Base-by-base conservation (phyloP, 2,797 vertebrate species). In the Sitta carolinensis region DNA sequence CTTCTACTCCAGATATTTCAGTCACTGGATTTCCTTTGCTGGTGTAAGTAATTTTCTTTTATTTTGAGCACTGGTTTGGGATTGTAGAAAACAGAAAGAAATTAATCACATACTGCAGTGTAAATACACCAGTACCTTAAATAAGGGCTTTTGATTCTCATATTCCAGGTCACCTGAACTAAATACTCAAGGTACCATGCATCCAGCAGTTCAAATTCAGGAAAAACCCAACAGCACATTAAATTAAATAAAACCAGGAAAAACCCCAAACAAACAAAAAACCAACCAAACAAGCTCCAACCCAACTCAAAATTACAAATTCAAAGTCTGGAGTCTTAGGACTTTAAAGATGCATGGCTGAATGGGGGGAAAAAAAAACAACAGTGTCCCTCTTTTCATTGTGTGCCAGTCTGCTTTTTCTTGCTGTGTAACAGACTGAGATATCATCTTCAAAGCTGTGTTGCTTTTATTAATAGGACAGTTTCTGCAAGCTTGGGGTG, bases 11-110 rank as follows among this genome's bases (percentile, higher is more conserved):
- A 98, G 50, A 67, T 96, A 98, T 77, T 99, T 98, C 96, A 99
- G 98, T 94, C 98, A 98, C 94, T 99, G 99, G 99, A 89, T 99
- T 58, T 98, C 99, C 70, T 98, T 99, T 55, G 86, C 98, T 50
- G 99, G 99, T 96, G 99, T 99, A 97, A 98, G 98, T 98, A 87
- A 77, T 67, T 94, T 90, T 62, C 38, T 85, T 84, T 78, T 75
- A 47, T 81, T 95, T 94, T 78, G 25, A 86, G 21, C 5, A 19
- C n/a, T 58, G 16, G 13, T 91, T 87, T 80, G 9, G 36, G 30
- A 43, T 14, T 61, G 23, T 72, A 52, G n/a, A 72, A 80, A 79
- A 43, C 5, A 30, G 21, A 59, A 72, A 17, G 23, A 38, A 85
- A n/a, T 51, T 61, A 8, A 22, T 68, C 26, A 27, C 23, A 86